Evolutionary conservation across 2,888 invertebrate genomes (phyloP).

Genomic region (Nomada fabriciana): DNA sequence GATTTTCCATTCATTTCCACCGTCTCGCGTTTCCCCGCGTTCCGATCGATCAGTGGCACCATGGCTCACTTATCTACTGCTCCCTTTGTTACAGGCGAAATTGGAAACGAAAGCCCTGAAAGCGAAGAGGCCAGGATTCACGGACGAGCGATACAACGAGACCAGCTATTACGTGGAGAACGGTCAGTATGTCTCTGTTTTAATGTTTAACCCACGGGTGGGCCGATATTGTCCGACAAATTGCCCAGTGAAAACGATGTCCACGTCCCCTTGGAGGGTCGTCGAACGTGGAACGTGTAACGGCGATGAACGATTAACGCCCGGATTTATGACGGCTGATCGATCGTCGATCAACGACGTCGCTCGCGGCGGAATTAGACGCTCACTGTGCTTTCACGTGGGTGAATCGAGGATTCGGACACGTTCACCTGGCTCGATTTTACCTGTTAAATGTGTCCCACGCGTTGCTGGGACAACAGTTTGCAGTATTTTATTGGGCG

Average conservation of each 20-base stretch:
- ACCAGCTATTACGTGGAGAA: conserved; percentile 98
- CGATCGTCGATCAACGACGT: conserved; percentile 17
- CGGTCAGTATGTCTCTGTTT: conserved; percentile 87
- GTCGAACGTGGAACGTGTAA: not conserved
- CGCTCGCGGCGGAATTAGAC: conserved; percentile 20
- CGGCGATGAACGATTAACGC: conserved; percentile 28
- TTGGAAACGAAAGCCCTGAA: conserved; percentile 96
- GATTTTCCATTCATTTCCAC: conserved; percentile 20
- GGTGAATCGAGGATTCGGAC: conserved; percentile 15
- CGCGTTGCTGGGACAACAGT: no score
- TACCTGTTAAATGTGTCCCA: not conserved
- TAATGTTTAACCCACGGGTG: conserved; percentile 46
- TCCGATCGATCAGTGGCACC: conserved; percentile 12
- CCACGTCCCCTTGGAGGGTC: not conserved
- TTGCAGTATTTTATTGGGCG: no score
- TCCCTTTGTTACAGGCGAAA: conserved; percentile 91
- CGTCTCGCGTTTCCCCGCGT: not conserved
- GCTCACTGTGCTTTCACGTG: not conserved
- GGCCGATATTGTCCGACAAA: conserved; percentile 35
- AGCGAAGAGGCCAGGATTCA: conserved; percentile 96
- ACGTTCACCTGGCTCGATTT: conserved; percentile 4
- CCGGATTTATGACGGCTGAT: conserved; percentile 35
- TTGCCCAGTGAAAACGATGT: conserved; percentile 25
- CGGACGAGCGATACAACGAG: conserved; percentile 96
- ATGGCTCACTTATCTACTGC: conserved; percentile 53